phyloP scores from a whole-genome alignment of 2,113 vertebrate genomes.

The Sturnus vulgaris region DNA sequence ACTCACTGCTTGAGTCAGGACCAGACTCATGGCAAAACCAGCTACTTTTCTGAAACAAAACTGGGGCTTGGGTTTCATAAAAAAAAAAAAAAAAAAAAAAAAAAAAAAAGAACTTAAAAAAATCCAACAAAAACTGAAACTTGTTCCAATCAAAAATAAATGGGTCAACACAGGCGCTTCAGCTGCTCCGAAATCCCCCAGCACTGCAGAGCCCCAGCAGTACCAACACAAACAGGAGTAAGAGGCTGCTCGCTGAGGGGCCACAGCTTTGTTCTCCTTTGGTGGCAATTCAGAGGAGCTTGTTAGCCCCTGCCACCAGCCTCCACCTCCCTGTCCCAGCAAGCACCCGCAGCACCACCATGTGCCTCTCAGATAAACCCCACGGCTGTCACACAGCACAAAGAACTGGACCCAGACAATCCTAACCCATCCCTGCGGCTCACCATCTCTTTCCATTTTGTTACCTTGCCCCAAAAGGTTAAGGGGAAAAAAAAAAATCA shows the following conservation, averaged over 20 bases:
- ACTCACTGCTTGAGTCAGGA: accelerated
- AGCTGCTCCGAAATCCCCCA: neutral
- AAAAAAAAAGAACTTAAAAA: neutral
- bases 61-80: neutral
- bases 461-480: neutral
- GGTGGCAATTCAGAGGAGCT: neutral
- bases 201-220: neutral
- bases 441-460: neutral
- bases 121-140: accelerated
- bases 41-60: neutral
- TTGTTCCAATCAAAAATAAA: neutral
- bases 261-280: neutral
- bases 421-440: neutral
- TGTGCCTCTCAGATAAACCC: neutral
- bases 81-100: too few species aligned
- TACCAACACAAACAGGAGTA: neutral
- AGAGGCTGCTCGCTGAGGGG: neutral
- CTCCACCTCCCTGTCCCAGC: neutral
- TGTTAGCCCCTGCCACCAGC: neutral
- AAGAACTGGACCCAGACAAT: neutral
- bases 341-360: neutral
- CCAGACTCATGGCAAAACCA: neutral
- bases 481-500: too few species aligned
- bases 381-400: neutral
- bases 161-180: neutral